phyloP scores from a whole-genome alignment of 2,113 vertebrate species.

The Paratilapia polleni region DNA sequence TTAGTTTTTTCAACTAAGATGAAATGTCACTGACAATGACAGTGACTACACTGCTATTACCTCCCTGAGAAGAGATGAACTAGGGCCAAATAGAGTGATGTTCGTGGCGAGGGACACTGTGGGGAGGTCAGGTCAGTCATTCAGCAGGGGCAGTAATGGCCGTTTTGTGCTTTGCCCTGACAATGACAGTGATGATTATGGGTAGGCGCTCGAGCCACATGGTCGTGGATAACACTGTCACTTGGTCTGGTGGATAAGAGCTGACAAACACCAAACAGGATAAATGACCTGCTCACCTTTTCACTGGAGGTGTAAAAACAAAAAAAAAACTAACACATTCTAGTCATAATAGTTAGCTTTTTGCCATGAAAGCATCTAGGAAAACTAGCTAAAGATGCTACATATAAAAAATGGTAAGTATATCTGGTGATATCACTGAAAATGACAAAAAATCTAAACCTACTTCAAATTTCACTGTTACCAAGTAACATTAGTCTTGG shows the following conservation, averaged over 20 bases:
- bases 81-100: conserved; percentile 39
- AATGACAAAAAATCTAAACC: neutral
- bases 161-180: conserved; percentile 42
- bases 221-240: conserved; percentile 19
- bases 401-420: neutral
- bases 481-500: neutral
- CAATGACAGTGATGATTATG: conserved; percentile 57
- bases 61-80: conserved; percentile 20
- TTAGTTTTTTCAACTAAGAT: conserved; percentile 6
- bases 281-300: conserved; percentile 27
- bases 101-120: neutral
- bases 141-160: conserved; percentile 48
- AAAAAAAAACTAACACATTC: neutral
- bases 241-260: conserved; percentile 14
- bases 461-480: neutral
- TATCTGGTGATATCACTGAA: too few species aligned
- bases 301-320: neutral
- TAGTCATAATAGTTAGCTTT: neutral
- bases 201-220: conserved; percentile 17
- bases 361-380: neutral
- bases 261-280: conserved; percentile 53
- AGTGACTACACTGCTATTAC: conserved; percentile 16
- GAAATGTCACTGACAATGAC: neutral
- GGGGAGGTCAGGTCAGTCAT: conserved; percentile 62
- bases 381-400: neutral